These are phyloP conservation scores for Drosophila takahashii DNA, from an alignment of 1,140 invertebrate genomes.

Conservation along the genomic window DNA sequence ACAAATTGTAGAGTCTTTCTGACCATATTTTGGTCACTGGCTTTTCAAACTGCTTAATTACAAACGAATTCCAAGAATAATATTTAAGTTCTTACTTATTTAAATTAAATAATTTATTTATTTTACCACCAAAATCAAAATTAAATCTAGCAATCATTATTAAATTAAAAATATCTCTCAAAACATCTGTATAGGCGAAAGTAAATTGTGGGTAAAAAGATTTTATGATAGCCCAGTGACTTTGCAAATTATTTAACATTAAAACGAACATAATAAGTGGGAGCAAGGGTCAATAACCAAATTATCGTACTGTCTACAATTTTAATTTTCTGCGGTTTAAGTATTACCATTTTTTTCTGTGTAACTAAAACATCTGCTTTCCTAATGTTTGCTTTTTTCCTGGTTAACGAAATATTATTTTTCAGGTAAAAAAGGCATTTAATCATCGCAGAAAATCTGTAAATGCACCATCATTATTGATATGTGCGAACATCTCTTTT, in stretches of 20 bases:
- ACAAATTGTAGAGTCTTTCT: background rate
- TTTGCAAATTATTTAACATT: background rate
- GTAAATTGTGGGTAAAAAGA: background rate
- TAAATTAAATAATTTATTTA: no score
- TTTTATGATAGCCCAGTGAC: no score
- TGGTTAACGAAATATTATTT: background rate
- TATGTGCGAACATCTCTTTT: background rate
- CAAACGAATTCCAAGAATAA: no score
- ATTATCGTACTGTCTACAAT: no score
- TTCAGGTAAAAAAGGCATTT: background rate
- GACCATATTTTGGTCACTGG: background rate
- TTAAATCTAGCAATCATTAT: no score
- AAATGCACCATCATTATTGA: constrained; percentile 22
- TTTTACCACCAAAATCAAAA: no score
- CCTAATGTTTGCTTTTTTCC: background rate
- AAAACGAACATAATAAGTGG: background rate
- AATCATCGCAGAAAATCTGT: constrained; percentile 19
- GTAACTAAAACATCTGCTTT: background rate
- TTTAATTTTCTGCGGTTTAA: no score
- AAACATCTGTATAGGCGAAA: no score
- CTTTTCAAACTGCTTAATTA: background rate
- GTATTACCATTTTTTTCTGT: no score
- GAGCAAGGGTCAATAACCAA: background rate
- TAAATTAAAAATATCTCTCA: no score
- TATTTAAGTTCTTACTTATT: no score